phyloP scores from a whole-genome alignment of 2,888 invertebrate genomes.

The Corythucha ciliata region DNA sequence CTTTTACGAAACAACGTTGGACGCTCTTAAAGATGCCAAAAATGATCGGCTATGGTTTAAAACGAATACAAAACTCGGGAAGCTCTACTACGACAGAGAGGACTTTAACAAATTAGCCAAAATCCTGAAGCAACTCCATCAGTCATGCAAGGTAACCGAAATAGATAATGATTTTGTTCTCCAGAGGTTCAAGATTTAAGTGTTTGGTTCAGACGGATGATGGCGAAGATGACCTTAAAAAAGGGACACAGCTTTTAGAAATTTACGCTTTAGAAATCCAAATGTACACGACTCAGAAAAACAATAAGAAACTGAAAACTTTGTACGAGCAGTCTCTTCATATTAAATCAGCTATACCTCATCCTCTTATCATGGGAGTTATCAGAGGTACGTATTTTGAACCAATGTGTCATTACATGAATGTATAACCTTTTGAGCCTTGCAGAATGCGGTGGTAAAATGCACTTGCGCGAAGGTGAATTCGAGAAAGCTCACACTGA shows the following conservation, averaged over 20 bases:
- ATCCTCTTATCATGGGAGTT: slow-evolving; percentile 98
- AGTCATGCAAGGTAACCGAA: slow-evolving; percentile 96
- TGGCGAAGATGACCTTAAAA: slow-evolving; percentile 85
- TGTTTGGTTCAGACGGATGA: slow-evolving; percentile 95
- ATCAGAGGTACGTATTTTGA: no score
- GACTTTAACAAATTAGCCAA: slow-evolving; percentile 91
- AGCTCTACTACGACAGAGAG: slow-evolving; percentile 91
- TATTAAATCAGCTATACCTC: slow-evolving; percentile 99
- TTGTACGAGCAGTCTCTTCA: slow-evolving; percentile 96
- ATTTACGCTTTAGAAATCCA: slow-evolving; percentile 99
- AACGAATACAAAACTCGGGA: slow-evolving; percentile 97
- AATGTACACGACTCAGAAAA: slow-evolving; percentile 99
- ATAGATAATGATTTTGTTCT: slow-evolving; percentile 2
- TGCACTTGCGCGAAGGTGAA: slow-evolving; percentile 97
- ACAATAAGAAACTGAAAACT: slow-evolving; percentile 93
- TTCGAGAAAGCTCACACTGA: slow-evolving; percentile 99
- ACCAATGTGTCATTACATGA: slow-evolving; percentile 43
- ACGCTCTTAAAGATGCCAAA: slow-evolving; percentile 92
- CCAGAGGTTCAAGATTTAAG: neutral
- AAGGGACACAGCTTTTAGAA: slow-evolving; percentile 85
- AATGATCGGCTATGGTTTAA: slow-evolving; percentile 99
- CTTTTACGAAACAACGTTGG: slow-evolving; percentile 94
- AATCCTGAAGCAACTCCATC: slow-evolving; percentile 93
- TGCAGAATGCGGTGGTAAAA: slow-evolving; percentile 99
- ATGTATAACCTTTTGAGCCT: slow-evolving; percentile 40